Percentiles rank a stretch among this genome's conserved stretches.
phyloP scores from a whole-genome alignment of 1,140 invertebrate genomes.

The Ceratosolen solmsi region DNA sequence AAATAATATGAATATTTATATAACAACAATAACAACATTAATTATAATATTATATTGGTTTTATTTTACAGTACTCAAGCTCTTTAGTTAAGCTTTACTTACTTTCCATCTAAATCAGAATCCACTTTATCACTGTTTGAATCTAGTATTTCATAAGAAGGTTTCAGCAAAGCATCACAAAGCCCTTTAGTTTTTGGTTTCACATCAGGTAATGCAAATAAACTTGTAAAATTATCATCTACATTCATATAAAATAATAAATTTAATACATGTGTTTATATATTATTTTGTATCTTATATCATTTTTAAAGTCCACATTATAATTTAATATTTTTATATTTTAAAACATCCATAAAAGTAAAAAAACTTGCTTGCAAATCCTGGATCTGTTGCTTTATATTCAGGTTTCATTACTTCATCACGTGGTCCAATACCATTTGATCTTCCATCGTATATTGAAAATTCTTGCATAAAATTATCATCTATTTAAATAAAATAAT shows the following conservation, averaged over 20 bases:
- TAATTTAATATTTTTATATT: background rate
- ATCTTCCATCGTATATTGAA: constrained; percentile 46
- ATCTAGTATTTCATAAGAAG: constrained; percentile 45
- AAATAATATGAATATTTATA: constrained; percentile 42
- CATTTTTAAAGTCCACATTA: background rate
- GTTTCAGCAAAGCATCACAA: constrained; percentile 71
- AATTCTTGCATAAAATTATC: constrained; percentile 41
- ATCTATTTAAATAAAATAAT: constrained; percentile 20
- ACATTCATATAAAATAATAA: constrained; percentile 35
- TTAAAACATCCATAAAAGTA: background rate
- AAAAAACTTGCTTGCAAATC: background rate
- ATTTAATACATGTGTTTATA: background rate
- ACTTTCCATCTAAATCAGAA: constrained; percentile 74
- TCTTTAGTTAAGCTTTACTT: no score
- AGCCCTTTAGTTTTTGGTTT: constrained; percentile 55
- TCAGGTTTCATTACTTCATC: constrained; percentile 71
- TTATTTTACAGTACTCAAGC: constrained; percentile 9
- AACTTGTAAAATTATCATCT: constrained; percentile 35
- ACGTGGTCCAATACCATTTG: constrained; percentile 58
- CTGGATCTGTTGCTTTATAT: constrained; percentile 39
- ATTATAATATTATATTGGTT: background rate
- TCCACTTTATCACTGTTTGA: constrained; percentile 64
- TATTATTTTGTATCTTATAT: background rate
- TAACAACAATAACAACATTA: no score
- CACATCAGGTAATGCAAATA: constrained; percentile 37